These are phyloP conservation scores for Scaptomyza reducta DNA, from an alignment of 2,888 invertebrate genomes.

Conservation along the genomic window DNA sequence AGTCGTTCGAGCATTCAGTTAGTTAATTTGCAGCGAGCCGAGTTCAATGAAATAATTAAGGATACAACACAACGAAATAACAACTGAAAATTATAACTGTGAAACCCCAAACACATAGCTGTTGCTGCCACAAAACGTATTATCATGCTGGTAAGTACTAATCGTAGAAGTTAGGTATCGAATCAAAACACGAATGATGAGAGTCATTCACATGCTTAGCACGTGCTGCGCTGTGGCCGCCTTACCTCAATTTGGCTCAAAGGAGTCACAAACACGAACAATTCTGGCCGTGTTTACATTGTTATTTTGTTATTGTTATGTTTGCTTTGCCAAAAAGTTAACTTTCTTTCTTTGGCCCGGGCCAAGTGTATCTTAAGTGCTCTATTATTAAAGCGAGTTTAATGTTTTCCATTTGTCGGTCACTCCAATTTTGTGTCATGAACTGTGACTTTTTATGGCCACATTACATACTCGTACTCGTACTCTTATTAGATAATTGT, in stretches of 20 bases:
- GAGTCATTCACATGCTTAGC: conserved; percentile 38
- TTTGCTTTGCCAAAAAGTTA: conserved; percentile 39
- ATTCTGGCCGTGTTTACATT: conserved; percentile 32
- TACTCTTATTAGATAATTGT: conserved; percentile 44
- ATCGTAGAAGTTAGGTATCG: neutral
- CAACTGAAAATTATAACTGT: conserved; percentile 20
- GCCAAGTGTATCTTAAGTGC: conserved; percentile 20
- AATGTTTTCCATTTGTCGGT: conserved; percentile 27
- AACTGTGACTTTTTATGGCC: conserved; percentile 59
- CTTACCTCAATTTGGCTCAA: conserved; percentile 52
- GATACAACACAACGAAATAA: conserved; percentile 44
- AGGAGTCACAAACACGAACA: conserved; percentile 30
- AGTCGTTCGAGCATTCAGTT: conserved; percentile 61
- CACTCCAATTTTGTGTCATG: conserved; percentile 50
- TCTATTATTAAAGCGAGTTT: conserved; percentile 49
- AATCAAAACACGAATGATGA: neutral
- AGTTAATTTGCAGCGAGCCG: conserved; percentile 26
- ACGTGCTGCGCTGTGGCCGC: conserved; percentile 56
- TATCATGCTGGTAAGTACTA: conserved; percentile 52
- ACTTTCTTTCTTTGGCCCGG: conserved; percentile 62
- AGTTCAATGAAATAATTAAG: conserved; percentile 69
- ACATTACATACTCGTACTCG: conserved; percentile 33
- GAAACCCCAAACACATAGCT: conserved; percentile 22
- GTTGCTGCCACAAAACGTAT: conserved; percentile 12
- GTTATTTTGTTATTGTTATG: conserved; percentile 12